Evolutionary conservation across 2,888 invertebrate genomes (phyloP).

Genomic region (Thymelicus lineola): DNA sequence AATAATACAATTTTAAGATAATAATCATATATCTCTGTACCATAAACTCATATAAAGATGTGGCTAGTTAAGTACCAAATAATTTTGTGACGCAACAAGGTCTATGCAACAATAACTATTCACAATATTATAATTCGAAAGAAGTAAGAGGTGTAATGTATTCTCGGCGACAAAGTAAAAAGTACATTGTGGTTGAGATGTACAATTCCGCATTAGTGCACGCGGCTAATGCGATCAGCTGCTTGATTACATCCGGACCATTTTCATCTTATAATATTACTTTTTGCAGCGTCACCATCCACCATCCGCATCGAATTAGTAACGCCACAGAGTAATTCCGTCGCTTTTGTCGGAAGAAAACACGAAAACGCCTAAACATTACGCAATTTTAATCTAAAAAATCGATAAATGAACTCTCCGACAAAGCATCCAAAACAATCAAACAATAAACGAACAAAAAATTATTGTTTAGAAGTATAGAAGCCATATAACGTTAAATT

Average conservation of each 20-base stretch:
- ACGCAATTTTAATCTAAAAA: no score
- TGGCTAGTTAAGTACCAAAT: not conserved
- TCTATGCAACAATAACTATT: conserved; percentile 16
- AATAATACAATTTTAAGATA: no score
- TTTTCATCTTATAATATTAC: conserved; percentile 24
- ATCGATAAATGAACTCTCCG: no score
- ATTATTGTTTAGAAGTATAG: no score
- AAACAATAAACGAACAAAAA: no score
- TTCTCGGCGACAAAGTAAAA: conserved; percentile 18
- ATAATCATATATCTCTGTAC: no score
- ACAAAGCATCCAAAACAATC: no score
- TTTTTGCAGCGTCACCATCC: not conserved
- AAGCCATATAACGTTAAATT: no score
- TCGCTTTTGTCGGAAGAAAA: no score
- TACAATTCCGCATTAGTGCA: conserved; percentile 30
- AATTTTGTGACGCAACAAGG: conserved; percentile 3
- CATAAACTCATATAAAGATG: no score
- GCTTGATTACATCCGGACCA: conserved; percentile 31
- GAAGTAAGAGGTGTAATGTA: conserved; percentile 27
- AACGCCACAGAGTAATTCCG: not conserved
- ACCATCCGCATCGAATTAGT: not conserved
- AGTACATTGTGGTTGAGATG: conserved; percentile 20
- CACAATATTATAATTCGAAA: conserved; percentile 23
- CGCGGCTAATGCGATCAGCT: conserved; percentile 23
- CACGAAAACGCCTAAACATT: no score